Evolutionary conservation across 2,888 invertebrate species (phyloP).

Genomic region (Chymomyza amoena): DNA sequence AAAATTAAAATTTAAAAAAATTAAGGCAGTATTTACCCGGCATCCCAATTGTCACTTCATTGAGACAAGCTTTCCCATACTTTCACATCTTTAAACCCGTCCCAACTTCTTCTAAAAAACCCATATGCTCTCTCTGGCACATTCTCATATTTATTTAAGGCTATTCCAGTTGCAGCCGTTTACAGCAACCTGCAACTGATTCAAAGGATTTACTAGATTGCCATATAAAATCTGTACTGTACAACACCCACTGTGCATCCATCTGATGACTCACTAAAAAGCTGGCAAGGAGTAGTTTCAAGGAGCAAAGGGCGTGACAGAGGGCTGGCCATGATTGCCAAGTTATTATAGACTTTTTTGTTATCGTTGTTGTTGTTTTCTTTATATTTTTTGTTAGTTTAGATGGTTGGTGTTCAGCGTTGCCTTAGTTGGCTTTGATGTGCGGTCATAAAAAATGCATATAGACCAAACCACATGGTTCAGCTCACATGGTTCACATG

Average conservation of each 20-base stretch:
- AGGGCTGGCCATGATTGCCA: conserved; percentile 40
- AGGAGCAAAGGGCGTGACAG: conserved; percentile 18
- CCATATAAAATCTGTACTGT: not conserved
- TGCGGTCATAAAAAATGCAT: conserved; percentile 52
- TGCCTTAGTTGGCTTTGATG: conserved; percentile 43
- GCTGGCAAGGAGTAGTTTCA: conserved; percentile 22
- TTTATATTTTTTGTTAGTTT: not conserved
- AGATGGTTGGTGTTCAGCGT: not conserved
- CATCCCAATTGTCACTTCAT: too few relatives aligned
- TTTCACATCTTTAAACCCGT: too few relatives aligned
- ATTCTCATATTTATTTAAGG: not conserved
- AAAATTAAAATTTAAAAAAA: too few relatives aligned
- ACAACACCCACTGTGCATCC: not conserved
- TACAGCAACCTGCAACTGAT: not conserved
- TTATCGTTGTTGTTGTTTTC: not conserved
- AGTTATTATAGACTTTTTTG: conserved; percentile 23
- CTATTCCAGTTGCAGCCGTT: not conserved
- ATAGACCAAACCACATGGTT: not conserved
- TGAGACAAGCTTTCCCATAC: too few relatives aligned
- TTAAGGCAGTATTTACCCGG: too few relatives aligned
- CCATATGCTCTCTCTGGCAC: not conserved
- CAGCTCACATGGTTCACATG: not conserved
- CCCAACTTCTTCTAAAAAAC: not conserved
- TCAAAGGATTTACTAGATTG: not conserved
- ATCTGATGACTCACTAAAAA: conserved; percentile 26